Evolutionary conservation across 2,113 vertebrate species (phyloP), one percentile per base, ranked within the genome.

Genomic region (Myiozetetes cayanensis): DNA sequence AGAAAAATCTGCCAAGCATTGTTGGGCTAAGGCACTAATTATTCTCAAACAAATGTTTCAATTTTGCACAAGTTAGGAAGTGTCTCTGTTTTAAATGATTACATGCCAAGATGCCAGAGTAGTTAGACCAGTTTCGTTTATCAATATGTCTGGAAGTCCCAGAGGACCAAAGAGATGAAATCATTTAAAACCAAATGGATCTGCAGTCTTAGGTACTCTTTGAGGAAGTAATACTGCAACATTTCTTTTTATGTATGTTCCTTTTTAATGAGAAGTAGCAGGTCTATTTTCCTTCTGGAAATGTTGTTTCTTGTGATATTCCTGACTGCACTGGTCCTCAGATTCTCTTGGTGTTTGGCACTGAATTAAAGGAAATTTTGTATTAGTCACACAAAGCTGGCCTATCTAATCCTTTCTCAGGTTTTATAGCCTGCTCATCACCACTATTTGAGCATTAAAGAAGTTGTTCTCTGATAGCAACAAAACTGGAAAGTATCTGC

Each of bases 1-100:
- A 96, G 94, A 90, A 95, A 94, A 97, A 94, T 91, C 94, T 97
- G 97, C 96, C 97, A 97, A 95, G 93, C 93, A 81, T 93, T 97
- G 94, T 96, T 87, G 90, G 78, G 68, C 82, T 93, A 95, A 89
- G 87, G 92, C 89, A 92, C 90, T 97, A 94, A 96, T 94, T 96
- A 95, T 96, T 95, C 94, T 94, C 90, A 79, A 97, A 89, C 94
- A 96, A 97, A 93, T 97, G 95, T 93, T 95, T 90, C 94, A 87
- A 76, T 95, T 96, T 96, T 90, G 47, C 72, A 72, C 86, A 87
- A 95, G 93, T 87, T 92, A 79, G 52, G 80, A 94, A 94, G 88
- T 72, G 93, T 95, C 79, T 97, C 85, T 92, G 41, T 93, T 96
- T 94, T 86, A 96, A 96, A 93, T 87, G 79, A 95, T 87, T 93